These are phyloP conservation scores for Trissoscelio sp. DNA, from an alignment of 2,888 invertebrate species.

Conservation along the genomic window DNA sequence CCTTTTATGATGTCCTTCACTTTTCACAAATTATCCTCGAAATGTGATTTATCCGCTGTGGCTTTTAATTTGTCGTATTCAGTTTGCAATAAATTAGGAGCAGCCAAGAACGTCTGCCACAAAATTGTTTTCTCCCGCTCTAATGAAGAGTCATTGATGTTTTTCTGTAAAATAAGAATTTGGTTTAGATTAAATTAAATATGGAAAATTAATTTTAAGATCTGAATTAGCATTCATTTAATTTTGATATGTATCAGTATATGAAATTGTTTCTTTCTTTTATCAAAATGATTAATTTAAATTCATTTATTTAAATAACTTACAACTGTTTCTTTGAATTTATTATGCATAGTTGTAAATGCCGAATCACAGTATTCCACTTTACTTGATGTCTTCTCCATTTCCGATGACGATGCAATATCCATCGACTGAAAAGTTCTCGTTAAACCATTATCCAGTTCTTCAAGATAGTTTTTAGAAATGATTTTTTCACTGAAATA, in stretches of 20 bases:
- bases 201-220: no score
- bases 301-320: constrained; percentile 51
- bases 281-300: no score
- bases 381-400: constrained; percentile 70
- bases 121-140: constrained; percentile 77
- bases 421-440: constrained; percentile 74
- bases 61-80: constrained; percentile 74
- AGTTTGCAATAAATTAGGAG: constrained; percentile 74
- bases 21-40: constrained; percentile 65
- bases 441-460: constrained; percentile 75
- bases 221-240: no score
- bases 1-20: no score
- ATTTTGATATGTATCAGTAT: no score
- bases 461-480: constrained; percentile 71
- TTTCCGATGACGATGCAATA: constrained; percentile 70
- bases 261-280: no score
- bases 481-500: constrained; percentile 70
- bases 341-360: constrained; percentile 74
- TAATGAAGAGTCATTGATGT: constrained; percentile 69
- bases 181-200: constrained; percentile 6
- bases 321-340: constrained; percentile 79
- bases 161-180: constrained; percentile 73
- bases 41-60: constrained; percentile 70
- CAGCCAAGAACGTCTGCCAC: constrained; percentile 80
- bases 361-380: constrained; percentile 73